Percentiles rank a stretch among this genome's conserved stretches.
Evolutionary conservation across 2,888 invertebrate genomes (phyloP).

Genomic region (Herminia tarsipennalis): DNA sequence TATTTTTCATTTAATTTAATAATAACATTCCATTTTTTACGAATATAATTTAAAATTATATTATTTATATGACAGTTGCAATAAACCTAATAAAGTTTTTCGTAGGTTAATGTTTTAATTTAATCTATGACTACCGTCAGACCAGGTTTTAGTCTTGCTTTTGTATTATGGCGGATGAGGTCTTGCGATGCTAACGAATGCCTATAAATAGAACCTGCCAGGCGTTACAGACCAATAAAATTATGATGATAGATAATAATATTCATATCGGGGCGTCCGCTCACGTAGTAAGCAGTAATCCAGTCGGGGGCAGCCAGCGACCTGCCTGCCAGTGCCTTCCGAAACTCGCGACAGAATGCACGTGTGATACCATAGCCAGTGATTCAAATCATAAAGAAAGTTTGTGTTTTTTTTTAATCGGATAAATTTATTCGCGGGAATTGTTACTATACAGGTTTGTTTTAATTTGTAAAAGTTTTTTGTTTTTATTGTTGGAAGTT

Average conservation of each 20-base stretch:
- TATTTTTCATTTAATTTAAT: too few relatives aligned
- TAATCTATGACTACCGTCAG: too few relatives aligned
- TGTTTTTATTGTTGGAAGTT: too few relatives aligned
- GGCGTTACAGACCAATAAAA: slow-evolving; percentile 14
- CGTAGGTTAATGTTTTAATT: too few relatives aligned
- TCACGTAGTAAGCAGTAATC: too few relatives aligned
- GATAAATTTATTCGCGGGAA: slow-evolving; percentile 20
- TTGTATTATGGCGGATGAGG: neutral
- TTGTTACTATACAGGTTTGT: slow-evolving; percentile 3
- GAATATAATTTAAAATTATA: too few relatives aligned
- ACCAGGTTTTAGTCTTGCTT: too few relatives aligned
- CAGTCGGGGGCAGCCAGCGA: too few relatives aligned
- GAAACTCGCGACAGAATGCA: slow-evolving; percentile 29
- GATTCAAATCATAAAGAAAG: slow-evolving; percentile 13
- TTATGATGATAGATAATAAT: slow-evolving; percentile 15
- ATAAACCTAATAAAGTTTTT: too few relatives aligned
- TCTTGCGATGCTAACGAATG: neutral
- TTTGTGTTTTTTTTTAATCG: slow-evolving; percentile 14
- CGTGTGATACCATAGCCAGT: slow-evolving; percentile 28
- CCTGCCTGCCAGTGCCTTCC: slow-evolving; percentile 23
- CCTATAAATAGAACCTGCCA: neutral
- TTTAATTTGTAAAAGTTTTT: neutral
- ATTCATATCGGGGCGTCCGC: slow-evolving; percentile 11
- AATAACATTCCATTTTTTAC: too few relatives aligned
- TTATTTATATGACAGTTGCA: too few relatives aligned